A percentile compares a stretch with the other conserved stretches of the same genome.
Conservation (phyloP, 2,797 vertebrate genomes). For the Sebastes ruberrimus region DNA sequence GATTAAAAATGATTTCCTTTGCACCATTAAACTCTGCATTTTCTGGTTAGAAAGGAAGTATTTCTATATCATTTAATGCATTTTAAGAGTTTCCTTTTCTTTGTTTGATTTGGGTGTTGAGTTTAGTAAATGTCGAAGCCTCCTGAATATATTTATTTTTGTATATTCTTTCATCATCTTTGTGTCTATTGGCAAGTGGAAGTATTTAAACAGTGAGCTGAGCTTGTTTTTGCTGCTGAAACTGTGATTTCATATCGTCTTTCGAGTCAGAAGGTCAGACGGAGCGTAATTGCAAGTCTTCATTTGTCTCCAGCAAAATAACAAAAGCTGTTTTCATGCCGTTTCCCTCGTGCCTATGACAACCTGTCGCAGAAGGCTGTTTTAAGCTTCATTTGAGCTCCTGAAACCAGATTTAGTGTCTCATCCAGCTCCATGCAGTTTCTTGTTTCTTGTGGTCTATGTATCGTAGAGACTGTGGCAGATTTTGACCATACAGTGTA, state of each 20-base stretch:
- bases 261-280: background rate
- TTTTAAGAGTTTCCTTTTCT: background rate
- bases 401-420: background rate
- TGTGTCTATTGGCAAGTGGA: too few relatives aligned
- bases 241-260: background rate
- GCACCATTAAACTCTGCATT: too few relatives aligned
- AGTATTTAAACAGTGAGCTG: background rate
- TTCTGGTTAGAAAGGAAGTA: too few relatives aligned
- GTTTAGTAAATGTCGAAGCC: background rate
- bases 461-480: too few relatives aligned
- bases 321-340: background rate
- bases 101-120: background rate
- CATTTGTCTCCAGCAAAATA: background rate
- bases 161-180: background rate
- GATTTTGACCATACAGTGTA: too few relatives aligned
- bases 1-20: background rate
- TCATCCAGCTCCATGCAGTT: background rate
- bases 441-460: too few relatives aligned
- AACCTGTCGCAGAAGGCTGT: background rate
- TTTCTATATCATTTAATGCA: too few relatives aligned
- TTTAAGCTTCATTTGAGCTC: background rate
- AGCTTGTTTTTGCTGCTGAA: background rate
- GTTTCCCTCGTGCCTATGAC: background rate
- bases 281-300: background rate
- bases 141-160: background rate